Base-by-base conservation (phyloP, 2,797 vertebrate species). In the Neoniphon sammara region DNA sequence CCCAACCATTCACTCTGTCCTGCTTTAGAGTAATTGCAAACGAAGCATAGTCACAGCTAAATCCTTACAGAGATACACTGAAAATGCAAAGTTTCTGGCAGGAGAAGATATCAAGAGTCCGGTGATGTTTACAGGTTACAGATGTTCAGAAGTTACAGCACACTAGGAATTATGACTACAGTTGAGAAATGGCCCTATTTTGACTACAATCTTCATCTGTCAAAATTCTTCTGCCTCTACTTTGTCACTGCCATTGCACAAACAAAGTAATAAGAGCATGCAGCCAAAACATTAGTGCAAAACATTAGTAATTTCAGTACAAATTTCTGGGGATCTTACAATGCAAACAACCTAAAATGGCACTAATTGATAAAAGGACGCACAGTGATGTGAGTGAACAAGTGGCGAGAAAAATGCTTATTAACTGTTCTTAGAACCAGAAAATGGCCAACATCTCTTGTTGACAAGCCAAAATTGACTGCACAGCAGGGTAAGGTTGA, bases 401-500 rank as follows among this genome's bases (percentile, higher is more conserved):
- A 63, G 31, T 23, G 27, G 46, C 25, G 6, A 21, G 17, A 36
- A 57, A 73, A 58, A 62, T 18, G 50, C 0, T 46, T 67, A 68
- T 21, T 60, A 27, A 27, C 25, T 42, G n/a, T 9, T 39, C 18
- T 34, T 42, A 42, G 17, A 52, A 27, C 25, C 12, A 18, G n/a
- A 59, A 30, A 82, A 21, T 4, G 42, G 58, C 7, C 20, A 60
- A 50, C 36, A 20, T 59, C 54, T 76, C 46, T 7, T 30, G 17
- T 15, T 20, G 68, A 78, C 55, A 63, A 53, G 57, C 55, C 55
- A 85, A 73, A 82, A 66, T 36, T 52, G 74, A 30, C 46, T 62
- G 49, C 77, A 63, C 74, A 77, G 77, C 70, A 66, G 75, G 80
- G 57, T 25, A 4, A 50, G 65, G 77, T 31, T 61, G 61, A 60